These are phyloP conservation scores for Tadarida brasiliensis DNA, from an alignment of 2,797 vertebrate species.

Conservation along the genomic window DNA sequence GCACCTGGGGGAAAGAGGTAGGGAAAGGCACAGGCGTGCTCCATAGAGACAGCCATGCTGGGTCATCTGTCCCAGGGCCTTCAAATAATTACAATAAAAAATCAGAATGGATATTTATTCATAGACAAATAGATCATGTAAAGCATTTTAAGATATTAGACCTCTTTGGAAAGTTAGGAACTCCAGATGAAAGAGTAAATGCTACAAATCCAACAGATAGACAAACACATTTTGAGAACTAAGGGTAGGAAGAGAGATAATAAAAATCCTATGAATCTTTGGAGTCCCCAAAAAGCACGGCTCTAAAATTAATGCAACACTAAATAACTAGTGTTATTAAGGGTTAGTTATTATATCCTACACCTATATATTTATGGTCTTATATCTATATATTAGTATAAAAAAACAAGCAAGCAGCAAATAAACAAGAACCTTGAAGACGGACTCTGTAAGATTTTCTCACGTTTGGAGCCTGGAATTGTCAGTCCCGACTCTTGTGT, in stretches of 20 bases:
- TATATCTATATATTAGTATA: background rate
- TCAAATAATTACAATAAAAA: slow-evolving; percentile 56
- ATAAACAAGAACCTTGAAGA: background rate
- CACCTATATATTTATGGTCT: background rate
- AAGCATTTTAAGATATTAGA: slow-evolving; percentile 42
- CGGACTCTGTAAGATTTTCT: background rate
- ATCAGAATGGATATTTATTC: background rate
- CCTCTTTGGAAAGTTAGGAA: slow-evolving; percentile 1
- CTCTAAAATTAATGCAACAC: background rate
- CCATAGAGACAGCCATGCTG: too few relatives aligned
- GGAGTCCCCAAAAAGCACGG: background rate
- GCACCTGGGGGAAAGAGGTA: background rate
- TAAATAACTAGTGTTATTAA: background rate
- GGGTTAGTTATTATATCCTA: background rate
- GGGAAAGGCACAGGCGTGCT: background rate
- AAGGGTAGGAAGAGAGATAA: background rate
- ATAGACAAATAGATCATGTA: background rate
- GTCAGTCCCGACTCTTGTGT: background rate
- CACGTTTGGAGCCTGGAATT: background rate
- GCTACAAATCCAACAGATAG: background rate
- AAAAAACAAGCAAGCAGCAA: background rate
- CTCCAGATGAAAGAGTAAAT: background rate
- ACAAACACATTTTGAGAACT: background rate
- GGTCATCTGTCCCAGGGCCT: background rate
- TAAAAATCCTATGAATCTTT: slow-evolving; percentile 26